phyloP scores from a whole-genome alignment of 2,888 invertebrate genomes.

The Acanthosepion esculentum region DNA sequence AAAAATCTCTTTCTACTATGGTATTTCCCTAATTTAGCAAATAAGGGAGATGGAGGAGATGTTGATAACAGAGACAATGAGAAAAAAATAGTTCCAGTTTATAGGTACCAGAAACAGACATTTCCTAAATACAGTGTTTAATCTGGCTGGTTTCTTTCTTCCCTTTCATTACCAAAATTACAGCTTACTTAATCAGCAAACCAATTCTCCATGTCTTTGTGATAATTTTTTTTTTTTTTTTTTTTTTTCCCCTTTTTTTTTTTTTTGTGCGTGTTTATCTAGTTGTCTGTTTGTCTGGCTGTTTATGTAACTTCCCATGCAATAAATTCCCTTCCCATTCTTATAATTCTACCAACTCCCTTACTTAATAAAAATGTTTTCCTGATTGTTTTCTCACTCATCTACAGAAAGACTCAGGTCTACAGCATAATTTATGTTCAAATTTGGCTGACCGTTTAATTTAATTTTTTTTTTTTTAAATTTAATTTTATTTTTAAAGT shows the following conservation, averaged over 20 bases:
- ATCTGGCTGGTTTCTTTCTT: background rate
- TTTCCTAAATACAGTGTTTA: constrained; percentile 9
- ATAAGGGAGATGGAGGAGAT: background rate
- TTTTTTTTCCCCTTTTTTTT: background rate
- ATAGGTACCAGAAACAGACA: constrained; percentile 7
- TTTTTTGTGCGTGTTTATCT: background rate
- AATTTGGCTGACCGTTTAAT: background rate
- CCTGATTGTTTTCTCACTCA: background rate
- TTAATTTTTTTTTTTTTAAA: background rate
- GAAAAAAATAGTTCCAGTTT: background rate
- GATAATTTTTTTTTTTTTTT: background rate
- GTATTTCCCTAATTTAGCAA: constrained; percentile 15
- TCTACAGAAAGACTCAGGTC: background rate
- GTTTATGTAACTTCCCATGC: background rate
- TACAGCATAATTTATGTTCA: background rate
- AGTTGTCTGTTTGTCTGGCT: background rate
- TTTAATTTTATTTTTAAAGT: background rate
- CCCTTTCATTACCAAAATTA: constrained; percentile 4
- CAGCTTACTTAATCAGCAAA: constrained; percentile 33
- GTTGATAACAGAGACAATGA: background rate
- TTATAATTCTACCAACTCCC: constrained; percentile 18
- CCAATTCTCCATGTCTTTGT: background rate
- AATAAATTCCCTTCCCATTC: constrained; percentile 1
- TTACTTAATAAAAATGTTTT: background rate
- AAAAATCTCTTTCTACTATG: background rate